phyloP scores from a whole-genome alignment of 37 sponge, comb jelly and placozoan species.

The Axinella damicornis region DNA sequence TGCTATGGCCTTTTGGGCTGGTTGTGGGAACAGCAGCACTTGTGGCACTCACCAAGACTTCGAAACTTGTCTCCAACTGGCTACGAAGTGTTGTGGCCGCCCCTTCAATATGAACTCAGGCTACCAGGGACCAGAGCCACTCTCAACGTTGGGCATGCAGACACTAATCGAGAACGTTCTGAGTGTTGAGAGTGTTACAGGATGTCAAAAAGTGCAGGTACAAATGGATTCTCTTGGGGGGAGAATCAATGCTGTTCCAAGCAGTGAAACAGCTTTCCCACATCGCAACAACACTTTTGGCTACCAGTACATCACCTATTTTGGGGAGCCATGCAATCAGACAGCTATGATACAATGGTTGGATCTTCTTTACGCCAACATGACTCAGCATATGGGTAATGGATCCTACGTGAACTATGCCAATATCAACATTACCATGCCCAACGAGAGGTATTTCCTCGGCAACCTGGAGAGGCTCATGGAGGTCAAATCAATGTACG shows the following conservation, averaged over 20 bases:
- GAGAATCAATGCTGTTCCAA: background rate
- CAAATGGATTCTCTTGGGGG: conserved; percentile 3
- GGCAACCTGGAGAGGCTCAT: background rate
- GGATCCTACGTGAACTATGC: background rate
- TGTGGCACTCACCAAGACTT: background rate
- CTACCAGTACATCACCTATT: conserved; percentile 3
- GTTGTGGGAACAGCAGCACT: background rate
- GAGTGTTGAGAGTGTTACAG: background rate
- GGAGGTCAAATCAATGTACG: background rate
- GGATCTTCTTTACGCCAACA: background rate
- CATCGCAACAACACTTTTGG: conserved; percentile 2
- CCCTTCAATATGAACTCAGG: conserved; percentile 17
- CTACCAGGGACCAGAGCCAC: background rate
- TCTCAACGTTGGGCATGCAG: background rate
- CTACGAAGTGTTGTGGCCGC: background rate
- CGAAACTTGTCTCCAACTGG: background rate
- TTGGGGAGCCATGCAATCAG: background rate
- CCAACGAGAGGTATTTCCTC: background rate
- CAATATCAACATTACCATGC: background rate
- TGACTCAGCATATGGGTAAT: background rate
- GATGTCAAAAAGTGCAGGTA: background rate
- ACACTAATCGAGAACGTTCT: background rate
- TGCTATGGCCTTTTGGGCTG: background rate
- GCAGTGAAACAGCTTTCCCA: background rate
- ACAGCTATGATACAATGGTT: background rate